Base-by-base conservation (phyloP, 2,888 invertebrate species). In the Chaetoderma sp. region DNA sequence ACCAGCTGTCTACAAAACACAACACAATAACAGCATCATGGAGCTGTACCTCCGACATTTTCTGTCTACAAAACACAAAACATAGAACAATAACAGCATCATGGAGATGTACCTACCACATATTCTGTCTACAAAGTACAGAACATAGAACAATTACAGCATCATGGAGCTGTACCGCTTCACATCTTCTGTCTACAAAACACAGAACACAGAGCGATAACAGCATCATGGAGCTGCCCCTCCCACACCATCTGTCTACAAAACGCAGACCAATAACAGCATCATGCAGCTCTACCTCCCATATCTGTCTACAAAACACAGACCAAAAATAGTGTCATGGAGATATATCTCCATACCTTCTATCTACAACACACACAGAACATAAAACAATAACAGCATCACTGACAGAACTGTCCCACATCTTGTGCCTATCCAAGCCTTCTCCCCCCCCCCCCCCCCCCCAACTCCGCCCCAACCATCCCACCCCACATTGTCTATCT, bases 261-360 rank as follows among this genome's bases (percentile, higher is more conserved):
- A 67, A 27, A 16, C 65, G 32, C 16, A 16, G 6, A 49, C 39
- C 83, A 59, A 88, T 74, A 0, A 88, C 86, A 2, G 87, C 86
- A 72, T 88, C 89, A 68, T 87, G 86, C 8, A 89, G 79, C 52
- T 85, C 82, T 42, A 87, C 75, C 65, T 87, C 83, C 88, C 88
- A 89, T n/a, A 74, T 66, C n/a, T 77, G 70, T 47, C 86, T 86
- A 74, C 32, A 77, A 67, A 27, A 16, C 65, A 44, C 16, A 16
- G 6, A 49, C 39, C 83, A 59, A 88, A 74, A 0, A 88, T 86
- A 2, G 87, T 86, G 71, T 88, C 89, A 68, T 87, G 86, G 8
- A 89, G 79, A 50, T 85, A 82, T 42, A 87, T 76, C 65, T 87
- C 83, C 88, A 88, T 88, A 16, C 74, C 66, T 16, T 77, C 70